Base-by-base conservation (phyloP, 2,113 vertebrate species). In the Danionella cerebrum region DNA sequence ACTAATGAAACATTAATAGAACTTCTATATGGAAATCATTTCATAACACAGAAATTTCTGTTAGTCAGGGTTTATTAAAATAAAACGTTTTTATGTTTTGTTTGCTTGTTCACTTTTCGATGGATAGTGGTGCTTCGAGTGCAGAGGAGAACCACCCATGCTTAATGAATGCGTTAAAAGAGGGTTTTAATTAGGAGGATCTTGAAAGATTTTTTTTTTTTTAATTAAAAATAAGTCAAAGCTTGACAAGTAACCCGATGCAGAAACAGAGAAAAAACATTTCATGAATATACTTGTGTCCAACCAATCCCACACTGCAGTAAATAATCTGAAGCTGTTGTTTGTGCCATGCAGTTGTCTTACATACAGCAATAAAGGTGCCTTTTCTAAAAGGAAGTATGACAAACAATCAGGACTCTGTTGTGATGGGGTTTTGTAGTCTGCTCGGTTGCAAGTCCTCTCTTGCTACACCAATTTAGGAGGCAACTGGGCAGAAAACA, bases 141-240 rank as follows among this genome's bases (percentile, higher is more conserved):
- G 18, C 12, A 38, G 33, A 39, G 45, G 14, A 65, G 22, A 62
- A 25, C 18, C 1, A n/a, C 41, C 3, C 16, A 42, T 62, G 54
- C 45, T 48, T 70, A 70, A 67, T 59, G 27, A 74, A 59, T 53
- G 50, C 44, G 10, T 60, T 58, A 58, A 65, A 24, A 50, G 41
- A 21, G 16, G 10, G 22, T 29, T 70, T 60, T 74, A 54, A 54
- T 48, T 70, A 55, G 53, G 36, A 14, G 22, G 38, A 12, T 38
- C 64, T 69, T 41, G 41, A 68, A 29, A 36, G 29, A 24, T 29
- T 25, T n/a, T 55, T 21, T 25, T n/a, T 55, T 21, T 48, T 69
- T 69, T 52, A 14, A 63, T 73, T 63, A 6, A 47, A 55, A 25
- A 47, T 62, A 71, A 66, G 48, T 63, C 39, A 52, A 59, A 59